phyloP scores from a whole-genome alignment of 2,797 vertebrate species.

The Pipistrellus nathusii region DNA sequence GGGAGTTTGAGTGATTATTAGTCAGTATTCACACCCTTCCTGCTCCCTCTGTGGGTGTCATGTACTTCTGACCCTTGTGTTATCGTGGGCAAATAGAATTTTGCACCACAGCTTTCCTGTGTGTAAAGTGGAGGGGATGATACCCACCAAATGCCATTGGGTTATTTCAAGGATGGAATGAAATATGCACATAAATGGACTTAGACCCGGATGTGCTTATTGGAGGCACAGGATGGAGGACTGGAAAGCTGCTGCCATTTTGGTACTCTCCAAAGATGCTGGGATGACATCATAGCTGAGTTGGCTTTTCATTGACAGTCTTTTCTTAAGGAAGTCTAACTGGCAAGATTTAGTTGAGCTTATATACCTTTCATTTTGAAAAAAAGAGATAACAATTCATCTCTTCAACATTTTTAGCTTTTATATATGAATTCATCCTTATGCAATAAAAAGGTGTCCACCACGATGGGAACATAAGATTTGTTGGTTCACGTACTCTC shows the following conservation, averaged over 20 bases:
- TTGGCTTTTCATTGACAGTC: not conserved
- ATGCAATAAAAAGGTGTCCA: not conserved
- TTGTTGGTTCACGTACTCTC: not conserved
- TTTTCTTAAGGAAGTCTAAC: not conserved
- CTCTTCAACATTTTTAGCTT: not conserved
- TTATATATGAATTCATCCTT: not conserved
- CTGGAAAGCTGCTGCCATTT: not conserved
- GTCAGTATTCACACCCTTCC: not conserved
- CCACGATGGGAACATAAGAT: not conserved
- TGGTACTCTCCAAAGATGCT: not conserved
- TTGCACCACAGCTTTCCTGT: not conserved
- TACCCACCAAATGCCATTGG: not conserved
- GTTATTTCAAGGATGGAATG: not conserved
- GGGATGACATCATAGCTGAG: not conserved
- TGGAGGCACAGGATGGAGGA: not conserved
- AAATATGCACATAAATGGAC: not conserved
- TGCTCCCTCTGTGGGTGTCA: not conserved
- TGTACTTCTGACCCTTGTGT: not conserved
- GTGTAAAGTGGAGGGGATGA: not conserved
- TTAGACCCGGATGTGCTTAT: not conserved
- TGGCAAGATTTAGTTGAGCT: not conserved
- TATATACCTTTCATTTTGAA: not conserved
- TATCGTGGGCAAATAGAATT: not conserved
- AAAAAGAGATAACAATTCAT: not conserved
- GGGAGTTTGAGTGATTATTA: not conserved